These are phyloP conservation scores for Manduca sexta DNA, from an alignment of 1,140 invertebrate species.

Conservation along the genomic window DNA sequence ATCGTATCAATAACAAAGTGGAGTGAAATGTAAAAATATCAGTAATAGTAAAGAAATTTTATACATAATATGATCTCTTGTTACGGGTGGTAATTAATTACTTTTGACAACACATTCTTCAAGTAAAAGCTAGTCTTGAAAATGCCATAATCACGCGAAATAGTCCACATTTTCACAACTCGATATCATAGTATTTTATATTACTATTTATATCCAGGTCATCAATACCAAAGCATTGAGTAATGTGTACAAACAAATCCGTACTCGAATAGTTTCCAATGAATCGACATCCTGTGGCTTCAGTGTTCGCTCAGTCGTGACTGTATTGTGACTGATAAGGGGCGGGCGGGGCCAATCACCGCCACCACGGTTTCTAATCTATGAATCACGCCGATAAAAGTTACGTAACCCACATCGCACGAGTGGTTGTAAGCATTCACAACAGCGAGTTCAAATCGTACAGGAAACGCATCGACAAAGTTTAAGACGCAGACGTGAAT, in stretches of 20 bases:
- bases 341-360: slow-evolving; percentile 15
- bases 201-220: neutral
- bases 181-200: neutral
- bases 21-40: too few relatives aligned
- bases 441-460: too few relatives aligned
- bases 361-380: slow-evolving; percentile 11
- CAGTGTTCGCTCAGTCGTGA: slow-evolving; percentile 6
- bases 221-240: neutral
- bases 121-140: too few relatives aligned
- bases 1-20: too few relatives aligned
- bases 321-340: slow-evolving; percentile 29
- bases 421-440: neutral
- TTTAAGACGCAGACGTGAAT: too few relatives aligned
- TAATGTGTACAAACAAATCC: neutral
- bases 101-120: too few relatives aligned
- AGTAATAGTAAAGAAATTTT: too few relatives aligned
- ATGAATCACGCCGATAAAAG: slow-evolving; percentile 15
- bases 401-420: slow-evolving; percentile 1
- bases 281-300: slow-evolving; percentile 19
- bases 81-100: too few relatives aligned
- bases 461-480: too few relatives aligned
- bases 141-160: too few relatives aligned
- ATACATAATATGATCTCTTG: too few relatives aligned
- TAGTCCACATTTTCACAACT: too few relatives aligned
- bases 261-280: neutral